Conservation (phyloP, 2,113 vertebrate genomes). For the Emberiza fucata region DNA sequence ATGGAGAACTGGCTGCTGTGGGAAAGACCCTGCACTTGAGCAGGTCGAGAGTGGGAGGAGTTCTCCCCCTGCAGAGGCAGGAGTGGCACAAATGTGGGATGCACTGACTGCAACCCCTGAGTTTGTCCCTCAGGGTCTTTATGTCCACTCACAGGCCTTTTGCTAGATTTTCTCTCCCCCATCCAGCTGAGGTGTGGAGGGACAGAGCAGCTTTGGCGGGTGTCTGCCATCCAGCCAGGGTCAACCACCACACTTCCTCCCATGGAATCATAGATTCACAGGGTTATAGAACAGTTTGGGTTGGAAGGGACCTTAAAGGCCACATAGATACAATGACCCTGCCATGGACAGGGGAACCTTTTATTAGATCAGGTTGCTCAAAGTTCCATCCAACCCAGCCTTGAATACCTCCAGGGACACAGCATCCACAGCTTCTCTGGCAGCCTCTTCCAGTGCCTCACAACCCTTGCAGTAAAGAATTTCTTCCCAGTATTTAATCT, state of each 20-base stretch:
- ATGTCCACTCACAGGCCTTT: accelerated
- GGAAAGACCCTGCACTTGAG: background rate
- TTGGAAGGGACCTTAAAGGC: background rate
- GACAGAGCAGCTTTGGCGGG: background rate
- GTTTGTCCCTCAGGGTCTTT: background rate
- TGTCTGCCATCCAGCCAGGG: background rate
- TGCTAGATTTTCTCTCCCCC: background rate
- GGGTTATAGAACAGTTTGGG: no score
- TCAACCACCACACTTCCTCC: background rate
- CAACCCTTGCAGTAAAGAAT: background rate
- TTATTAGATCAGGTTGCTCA: background rate
- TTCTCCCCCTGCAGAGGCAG: background rate
- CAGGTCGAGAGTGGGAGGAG: background rate
- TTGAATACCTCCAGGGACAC: background rate
- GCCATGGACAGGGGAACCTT: background rate
- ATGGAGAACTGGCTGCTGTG: background rate
- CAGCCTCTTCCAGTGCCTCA: background rate
- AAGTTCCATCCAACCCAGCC: accelerated
- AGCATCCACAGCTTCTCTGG: background rate
- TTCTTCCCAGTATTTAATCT: background rate
- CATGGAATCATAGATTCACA: background rate
- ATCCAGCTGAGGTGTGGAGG: no score
- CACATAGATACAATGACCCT: background rate
- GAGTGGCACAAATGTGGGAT: background rate
- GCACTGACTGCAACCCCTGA: background rate